These are phyloP conservation scores for Podargus strigoides DNA, from an alignment of 2,797 vertebrate genomes.

Conservation along the genomic window DNA sequence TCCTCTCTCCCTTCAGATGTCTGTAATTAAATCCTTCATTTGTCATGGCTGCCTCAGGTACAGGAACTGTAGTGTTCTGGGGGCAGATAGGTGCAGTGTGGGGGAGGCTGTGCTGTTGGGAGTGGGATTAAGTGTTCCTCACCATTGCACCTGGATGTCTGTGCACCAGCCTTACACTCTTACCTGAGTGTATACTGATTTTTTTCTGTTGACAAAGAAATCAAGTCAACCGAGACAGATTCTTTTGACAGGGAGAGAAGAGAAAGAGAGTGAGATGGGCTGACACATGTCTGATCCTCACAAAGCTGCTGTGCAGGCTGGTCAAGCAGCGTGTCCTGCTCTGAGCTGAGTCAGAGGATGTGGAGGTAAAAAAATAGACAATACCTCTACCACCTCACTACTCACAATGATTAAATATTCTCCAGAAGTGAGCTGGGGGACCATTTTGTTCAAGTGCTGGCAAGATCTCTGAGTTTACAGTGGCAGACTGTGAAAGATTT, in stretches of 20 bases:
- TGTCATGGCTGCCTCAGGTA: not conserved
- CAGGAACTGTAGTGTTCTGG: not conserved
- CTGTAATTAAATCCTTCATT: not conserved
- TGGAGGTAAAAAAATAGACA: not conserved
- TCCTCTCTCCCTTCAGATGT: not conserved
- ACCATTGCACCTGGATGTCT: not conserved
- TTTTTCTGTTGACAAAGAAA: not conserved
- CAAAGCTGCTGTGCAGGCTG: not conserved
- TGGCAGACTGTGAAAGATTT: not conserved
- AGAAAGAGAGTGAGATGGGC: not conserved
- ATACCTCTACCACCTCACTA: not conserved
- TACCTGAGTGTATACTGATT: not conserved
- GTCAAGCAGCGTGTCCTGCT: not conserved
- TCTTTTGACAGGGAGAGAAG: not conserved
- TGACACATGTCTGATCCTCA: not conserved
- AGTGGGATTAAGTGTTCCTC: slow-evolving; percentile 20
- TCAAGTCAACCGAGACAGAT: not conserved
- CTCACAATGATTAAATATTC: not conserved
- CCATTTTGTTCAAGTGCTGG: not conserved
- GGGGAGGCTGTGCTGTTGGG: not conserved
- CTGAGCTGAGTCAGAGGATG: not conserved
- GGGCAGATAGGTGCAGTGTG: not conserved
- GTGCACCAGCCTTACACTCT: not conserved
- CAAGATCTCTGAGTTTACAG: not conserved
- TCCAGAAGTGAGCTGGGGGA: not conserved